Evolutionary conservation across 2,113 vertebrate genomes (phyloP), one percentile per base, ranked within the genome.

Genomic region (Vimba vimba): DNA sequence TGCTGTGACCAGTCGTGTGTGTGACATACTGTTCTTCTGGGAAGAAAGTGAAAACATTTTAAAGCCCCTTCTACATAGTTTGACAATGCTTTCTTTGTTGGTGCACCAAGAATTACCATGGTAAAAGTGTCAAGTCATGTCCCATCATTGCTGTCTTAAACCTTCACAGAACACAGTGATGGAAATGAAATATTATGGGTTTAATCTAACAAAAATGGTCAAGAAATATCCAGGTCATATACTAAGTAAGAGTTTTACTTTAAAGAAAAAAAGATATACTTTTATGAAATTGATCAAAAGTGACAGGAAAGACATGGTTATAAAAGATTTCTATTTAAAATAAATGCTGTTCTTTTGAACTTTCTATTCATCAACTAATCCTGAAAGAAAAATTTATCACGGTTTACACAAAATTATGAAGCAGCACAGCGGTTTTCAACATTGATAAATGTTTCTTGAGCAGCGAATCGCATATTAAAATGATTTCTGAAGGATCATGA

Each of bases 41-140:
- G n/a, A 57, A 13, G 36, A 84, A 75, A 84, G 39, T 12, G 25
- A 85, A 76, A 84, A 77, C 19, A 19, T 36, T 62, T n/a, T 39
- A 43, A 79, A 33, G 47, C 17, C 55, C 2, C 4, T 45, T 80
- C 1, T 59, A 19, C 2, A 36, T 21, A 77, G n/a, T 39, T 43
- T n/a, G 23, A 11, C 69, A 11, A 13, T 15, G 43, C 3, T 45
- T 45, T 25, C 21, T 17, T 74, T 74, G 39, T 25, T 74, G 68
- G 33, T 39, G 27, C 2, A 64, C 23, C 36, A 12, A 36, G 27
- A 57, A 55, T 15, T 3, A 23, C 47, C 7, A 76, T 19, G 5
- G 4, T 55, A 19, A 27, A 47, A 39, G 33, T 4, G 30, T 12
- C 9, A 55, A 5, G 75, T 33, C 50, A 55, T 36, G 15, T 78